phyloP scores from a whole-genome alignment of 2,888 invertebrate species.

The Epinotia ramella region DNA sequence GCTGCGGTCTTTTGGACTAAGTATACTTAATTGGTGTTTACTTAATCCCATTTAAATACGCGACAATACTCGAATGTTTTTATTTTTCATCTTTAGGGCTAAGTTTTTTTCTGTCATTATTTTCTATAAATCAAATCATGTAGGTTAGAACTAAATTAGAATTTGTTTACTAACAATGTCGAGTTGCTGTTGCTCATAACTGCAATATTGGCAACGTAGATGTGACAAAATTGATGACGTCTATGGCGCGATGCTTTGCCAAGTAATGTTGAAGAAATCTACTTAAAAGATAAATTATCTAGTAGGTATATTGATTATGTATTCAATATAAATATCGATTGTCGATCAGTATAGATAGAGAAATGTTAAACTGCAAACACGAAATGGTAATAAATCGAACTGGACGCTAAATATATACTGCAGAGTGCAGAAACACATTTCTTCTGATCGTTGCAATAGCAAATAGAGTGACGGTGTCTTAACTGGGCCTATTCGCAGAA shows the following conservation, averaged over 20 bases:
- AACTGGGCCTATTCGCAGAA: conserved; percentile 15
- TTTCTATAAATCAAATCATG: too few species aligned
- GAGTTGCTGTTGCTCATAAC: not conserved
- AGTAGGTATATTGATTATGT: too few species aligned
- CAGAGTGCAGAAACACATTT: conserved; percentile 19
- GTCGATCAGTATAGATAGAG: too few species aligned
- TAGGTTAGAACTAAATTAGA: not conserved
- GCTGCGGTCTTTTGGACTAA: too few species aligned
- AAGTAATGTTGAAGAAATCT: not conserved
- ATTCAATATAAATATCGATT: too few species aligned
- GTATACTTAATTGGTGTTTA: too few species aligned
- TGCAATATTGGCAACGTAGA: conserved; percentile 9
- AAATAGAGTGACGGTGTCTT: conserved; percentile 24
- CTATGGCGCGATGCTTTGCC: not conserved
- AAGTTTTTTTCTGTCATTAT: too few species aligned
- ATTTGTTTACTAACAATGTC: conserved; percentile 24
- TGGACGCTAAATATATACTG: conserved; percentile 1
- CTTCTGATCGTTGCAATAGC: conserved; percentile 11
- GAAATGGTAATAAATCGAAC: not conserved
- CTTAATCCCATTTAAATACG: not conserved
- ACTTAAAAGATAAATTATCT: not conserved
- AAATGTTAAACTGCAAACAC: too few species aligned
- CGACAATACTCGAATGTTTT: too few species aligned
- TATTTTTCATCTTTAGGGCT: too few species aligned
- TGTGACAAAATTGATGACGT: conserved; percentile 4